phyloP scores from a whole-genome alignment of 2,888 invertebrate genomes.

The Watsonalla binaria region DNA sequence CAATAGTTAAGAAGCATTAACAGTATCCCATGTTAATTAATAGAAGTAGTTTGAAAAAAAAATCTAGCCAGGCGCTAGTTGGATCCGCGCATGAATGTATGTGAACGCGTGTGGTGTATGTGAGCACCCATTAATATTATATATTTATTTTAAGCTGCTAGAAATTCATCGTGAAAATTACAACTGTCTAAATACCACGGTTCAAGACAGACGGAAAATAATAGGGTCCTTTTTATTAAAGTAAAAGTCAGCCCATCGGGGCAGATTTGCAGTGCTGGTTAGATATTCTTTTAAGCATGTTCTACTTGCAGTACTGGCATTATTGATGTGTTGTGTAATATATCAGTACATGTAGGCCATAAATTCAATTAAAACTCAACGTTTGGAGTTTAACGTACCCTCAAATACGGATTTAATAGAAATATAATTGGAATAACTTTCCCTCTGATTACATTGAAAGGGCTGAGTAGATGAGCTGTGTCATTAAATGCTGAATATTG shows the following conservation, averaged over 20 bases:
- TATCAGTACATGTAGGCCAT: conserved; percentile 8
- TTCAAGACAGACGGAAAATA: too few species aligned
- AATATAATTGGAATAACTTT: conserved; percentile 50
- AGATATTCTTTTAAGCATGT: too few species aligned
- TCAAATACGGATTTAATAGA: conserved; percentile 46
- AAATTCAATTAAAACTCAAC: conserved; percentile 36
- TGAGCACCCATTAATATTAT: too few species aligned
- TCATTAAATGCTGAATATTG: not conserved
- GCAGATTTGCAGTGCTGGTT: too few species aligned
- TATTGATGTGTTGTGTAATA: not conserved
- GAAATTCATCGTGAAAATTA: too few species aligned
- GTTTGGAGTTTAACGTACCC: conserved; percentile 31
- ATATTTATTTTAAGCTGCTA: too few species aligned
- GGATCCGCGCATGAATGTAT: too few species aligned
- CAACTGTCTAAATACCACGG: too few species aligned
- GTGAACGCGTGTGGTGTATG: too few species aligned
- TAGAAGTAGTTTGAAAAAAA: not conserved
- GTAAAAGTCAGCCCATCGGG: too few species aligned
- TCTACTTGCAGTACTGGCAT: not conserved
- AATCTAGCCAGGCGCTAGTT: too few species aligned
- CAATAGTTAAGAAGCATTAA: not conserved
- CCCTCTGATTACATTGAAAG: conserved; percentile 12
- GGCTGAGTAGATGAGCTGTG: conserved; percentile 3
- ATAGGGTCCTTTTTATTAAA: too few species aligned
- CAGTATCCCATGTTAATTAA: not conserved